Evolutionary conservation across 2,888 invertebrate genomes (phyloP).

Genomic region (Crematogaster levior): DNA sequence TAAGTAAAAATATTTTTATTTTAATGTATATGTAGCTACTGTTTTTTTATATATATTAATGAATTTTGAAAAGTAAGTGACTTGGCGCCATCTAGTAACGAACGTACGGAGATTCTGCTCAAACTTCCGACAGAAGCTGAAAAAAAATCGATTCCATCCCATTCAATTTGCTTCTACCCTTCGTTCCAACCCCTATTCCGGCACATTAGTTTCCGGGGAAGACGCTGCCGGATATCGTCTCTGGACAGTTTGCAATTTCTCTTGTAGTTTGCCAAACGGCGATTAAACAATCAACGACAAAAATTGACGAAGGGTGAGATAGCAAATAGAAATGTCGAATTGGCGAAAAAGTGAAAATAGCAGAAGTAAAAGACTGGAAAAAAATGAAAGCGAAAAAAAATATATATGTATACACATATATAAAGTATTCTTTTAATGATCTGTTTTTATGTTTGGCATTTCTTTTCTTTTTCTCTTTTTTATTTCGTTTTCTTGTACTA

Average conservation of each 20-base stretch:
- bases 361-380: neutral
- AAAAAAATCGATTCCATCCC: conserved; percentile 77
- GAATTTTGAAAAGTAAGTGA: conserved; percentile 47
- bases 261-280: conserved; percentile 59
- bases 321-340: conserved; percentile 36
- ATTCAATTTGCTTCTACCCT: conserved; percentile 65
- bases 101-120: conserved; percentile 65
- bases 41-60: too few relatives aligned
- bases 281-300: conserved; percentile 59
- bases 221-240: conserved; percentile 80
- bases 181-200: conserved; percentile 61
- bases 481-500: neutral
- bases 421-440: neutral
- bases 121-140: conserved; percentile 71
- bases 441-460: neutral
- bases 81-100: conserved; percentile 79
- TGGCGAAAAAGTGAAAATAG: conserved; percentile 4
- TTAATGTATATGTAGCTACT: too few relatives aligned
- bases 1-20: too few relatives aligned
- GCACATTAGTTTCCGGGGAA: conserved; percentile 73
- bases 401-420: neutral
- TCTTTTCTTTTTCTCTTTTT: neutral
- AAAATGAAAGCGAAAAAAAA: neutral
- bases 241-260: conserved; percentile 70
- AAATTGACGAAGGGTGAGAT: conserved; percentile 37